Evolutionary conservation across 2,797 vertebrate species (phyloP).

Genomic region (Danio kyathit): DNA sequence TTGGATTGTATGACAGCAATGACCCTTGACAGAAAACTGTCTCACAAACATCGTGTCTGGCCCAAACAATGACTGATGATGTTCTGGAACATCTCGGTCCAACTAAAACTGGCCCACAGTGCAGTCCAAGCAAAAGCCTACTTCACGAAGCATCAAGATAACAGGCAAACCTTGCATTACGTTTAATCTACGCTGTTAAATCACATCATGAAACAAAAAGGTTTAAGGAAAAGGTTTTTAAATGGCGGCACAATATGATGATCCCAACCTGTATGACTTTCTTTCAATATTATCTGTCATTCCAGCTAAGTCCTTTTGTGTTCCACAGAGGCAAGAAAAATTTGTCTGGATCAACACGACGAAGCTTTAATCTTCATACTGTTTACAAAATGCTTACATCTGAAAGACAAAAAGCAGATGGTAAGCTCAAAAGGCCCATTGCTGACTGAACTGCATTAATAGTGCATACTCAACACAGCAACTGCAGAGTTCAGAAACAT

Average conservation of each 20-base stretch:
- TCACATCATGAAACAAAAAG: background rate
- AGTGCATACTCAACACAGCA: background rate
- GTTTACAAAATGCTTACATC: background rate
- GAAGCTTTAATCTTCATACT: background rate
- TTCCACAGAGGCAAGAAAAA: background rate
- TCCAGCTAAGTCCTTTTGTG: background rate
- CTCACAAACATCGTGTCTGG: constrained; percentile 39
- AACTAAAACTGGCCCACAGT: background rate
- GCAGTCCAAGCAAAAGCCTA: background rate
- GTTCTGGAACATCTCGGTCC: background rate
- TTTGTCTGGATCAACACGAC: background rate
- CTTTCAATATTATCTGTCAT: background rate
- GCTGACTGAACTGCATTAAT: constrained; percentile 30
- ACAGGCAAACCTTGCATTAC: background rate
- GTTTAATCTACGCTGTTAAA: no score
- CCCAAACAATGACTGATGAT: constrained; percentile 27
- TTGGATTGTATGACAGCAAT: constrained; percentile 37
- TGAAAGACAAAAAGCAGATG: background rate
- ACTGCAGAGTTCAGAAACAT: background rate
- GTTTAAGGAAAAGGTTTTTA: background rate
- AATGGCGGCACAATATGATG: no score
- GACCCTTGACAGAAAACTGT: constrained; percentile 20
- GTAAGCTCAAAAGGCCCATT: constrained; percentile 30
- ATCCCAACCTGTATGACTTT: background rate
- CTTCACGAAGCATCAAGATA: background rate